Evolutionary conservation across 1,140 invertebrate species (phyloP).

Genomic region (Amphibalanus amphitrite): DNA sequence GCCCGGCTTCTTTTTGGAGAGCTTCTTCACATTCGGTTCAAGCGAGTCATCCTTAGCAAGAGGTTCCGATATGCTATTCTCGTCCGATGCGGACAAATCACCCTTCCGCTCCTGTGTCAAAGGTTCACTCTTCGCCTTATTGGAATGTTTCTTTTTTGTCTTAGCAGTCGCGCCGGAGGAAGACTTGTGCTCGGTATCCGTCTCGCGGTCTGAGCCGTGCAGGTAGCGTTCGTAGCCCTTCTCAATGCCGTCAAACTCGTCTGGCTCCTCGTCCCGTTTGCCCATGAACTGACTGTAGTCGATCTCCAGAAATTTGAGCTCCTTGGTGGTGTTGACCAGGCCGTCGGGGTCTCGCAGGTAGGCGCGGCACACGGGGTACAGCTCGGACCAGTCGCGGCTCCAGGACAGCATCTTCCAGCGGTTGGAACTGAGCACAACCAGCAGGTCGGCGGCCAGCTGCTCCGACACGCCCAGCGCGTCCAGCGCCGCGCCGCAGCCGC

Average conservation of each 20-base stretch:
- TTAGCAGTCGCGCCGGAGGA: not conserved
- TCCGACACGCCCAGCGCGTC: conserved; percentile 36
- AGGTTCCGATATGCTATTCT: too few relatives aligned
- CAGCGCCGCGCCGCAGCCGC: not conserved
- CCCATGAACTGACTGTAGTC: conserved; percentile 40
- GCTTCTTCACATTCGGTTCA: not conserved
- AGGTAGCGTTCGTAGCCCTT: conserved; percentile 25
- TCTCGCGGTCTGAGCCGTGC: conserved; percentile 2
- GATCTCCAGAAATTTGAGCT: conserved; percentile 43
- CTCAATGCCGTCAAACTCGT: conserved; percentile 31
- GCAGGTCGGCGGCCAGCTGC: conserved; percentile 40
- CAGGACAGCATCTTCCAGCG: conserved; percentile 42
- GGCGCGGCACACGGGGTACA: conserved; percentile 36
- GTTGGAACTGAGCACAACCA: conserved; percentile 38
- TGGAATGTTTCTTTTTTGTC: not conserved
- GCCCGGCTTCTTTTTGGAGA: not conserved
- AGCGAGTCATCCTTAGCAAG: not conserved
- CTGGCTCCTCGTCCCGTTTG: conserved; percentile 24
- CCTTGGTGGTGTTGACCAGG: conserved; percentile 38
- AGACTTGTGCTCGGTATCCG: not conserved
- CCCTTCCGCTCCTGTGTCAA: not conserved
- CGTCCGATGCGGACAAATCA: not conserved
- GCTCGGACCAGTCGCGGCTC: conserved; percentile 37
- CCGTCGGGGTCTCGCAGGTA: conserved; percentile 37
- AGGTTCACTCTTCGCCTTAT: not conserved